Evolutionary conservation across 1,140 invertebrate genomes (phyloP).

Genomic region (Zaprionus inermis): DNA sequence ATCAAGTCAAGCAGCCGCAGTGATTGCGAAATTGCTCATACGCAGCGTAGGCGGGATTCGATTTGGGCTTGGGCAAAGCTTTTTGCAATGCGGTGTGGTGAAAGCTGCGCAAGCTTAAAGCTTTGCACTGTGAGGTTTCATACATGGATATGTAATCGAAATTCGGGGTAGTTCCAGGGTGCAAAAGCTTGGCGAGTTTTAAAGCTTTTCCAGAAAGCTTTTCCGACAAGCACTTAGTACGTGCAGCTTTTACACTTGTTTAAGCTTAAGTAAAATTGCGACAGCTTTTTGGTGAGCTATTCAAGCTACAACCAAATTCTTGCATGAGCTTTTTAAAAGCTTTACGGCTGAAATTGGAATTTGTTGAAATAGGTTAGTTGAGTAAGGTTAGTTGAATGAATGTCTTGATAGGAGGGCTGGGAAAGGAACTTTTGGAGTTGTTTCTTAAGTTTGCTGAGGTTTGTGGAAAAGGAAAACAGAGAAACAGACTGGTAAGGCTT

Average conservation of each 20-base stretch:
- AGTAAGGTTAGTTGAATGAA: background rate
- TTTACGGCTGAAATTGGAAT: background rate
- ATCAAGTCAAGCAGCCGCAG: background rate
- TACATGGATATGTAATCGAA: background rate
- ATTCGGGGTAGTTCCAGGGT: background rate
- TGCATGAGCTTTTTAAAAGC: background rate
- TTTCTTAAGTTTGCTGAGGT: background rate
- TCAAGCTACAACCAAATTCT: no score
- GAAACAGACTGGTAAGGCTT: background rate
- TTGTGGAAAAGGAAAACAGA: background rate
- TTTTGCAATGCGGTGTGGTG: slow-evolving; percentile 1
- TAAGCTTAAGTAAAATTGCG: background rate
- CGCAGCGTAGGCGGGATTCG: slow-evolving; percentile 5
- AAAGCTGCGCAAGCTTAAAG: slow-evolving; percentile 23
- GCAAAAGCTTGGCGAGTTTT: background rate
- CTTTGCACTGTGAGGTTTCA: slow-evolving; percentile 6
- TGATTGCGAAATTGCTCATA: slow-evolving; percentile 31
- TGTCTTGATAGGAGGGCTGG: background rate
- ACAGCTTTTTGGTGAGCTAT: no score
- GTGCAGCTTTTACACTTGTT: background rate
- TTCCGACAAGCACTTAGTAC: no score
- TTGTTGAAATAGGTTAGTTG: background rate
- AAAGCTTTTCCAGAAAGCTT: no score
- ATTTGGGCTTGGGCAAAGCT: background rate
- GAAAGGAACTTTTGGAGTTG: background rate